Evolutionary conservation across 2,113 vertebrate species (phyloP).

Genomic region (Boulengeromyrus knoepffleri): DNA sequence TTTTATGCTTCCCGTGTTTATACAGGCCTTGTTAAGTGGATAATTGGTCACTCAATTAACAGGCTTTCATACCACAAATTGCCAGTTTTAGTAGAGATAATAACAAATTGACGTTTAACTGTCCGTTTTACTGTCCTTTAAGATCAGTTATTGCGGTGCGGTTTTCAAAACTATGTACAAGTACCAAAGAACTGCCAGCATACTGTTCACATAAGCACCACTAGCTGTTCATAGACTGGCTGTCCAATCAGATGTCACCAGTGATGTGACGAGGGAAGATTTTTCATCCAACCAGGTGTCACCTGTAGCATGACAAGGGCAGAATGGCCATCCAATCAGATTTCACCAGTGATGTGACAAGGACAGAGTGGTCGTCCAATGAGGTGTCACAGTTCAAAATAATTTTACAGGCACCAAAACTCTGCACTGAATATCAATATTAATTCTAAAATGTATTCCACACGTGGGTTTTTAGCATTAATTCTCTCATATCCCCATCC

Average conservation of each 20-base stretch:
- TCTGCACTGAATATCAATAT: background rate
- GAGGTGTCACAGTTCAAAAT: background rate
- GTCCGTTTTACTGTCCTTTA: background rate
- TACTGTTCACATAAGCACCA: background rate
- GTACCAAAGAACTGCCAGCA: background rate
- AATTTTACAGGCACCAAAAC: background rate
- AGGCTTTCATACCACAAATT: slow-evolving; percentile 5
- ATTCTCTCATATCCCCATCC: background rate
- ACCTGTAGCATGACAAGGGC: too few relatives aligned
- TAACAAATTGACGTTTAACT: background rate
- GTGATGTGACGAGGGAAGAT: too few relatives aligned
- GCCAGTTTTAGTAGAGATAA: background rate
- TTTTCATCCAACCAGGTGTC: too few relatives aligned
- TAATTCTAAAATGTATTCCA: background rate
- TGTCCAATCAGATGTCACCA: background rate
- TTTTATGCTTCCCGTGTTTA: slow-evolving; percentile 4
- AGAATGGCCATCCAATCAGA: background rate
- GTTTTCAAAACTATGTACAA: background rate
- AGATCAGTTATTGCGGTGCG: background rate
- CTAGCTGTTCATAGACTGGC: background rate
- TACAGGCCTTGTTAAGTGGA: slow-evolving; percentile 3
- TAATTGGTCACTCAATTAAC: slow-evolving; percentile 12
- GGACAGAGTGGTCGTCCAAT: background rate
- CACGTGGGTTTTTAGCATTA: background rate
- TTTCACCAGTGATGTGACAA: background rate